These are phyloP conservation scores for Anguilla megastoma DNA, from an alignment of 2,797 vertebrate genomes.

Conservation along the genomic window DNA sequence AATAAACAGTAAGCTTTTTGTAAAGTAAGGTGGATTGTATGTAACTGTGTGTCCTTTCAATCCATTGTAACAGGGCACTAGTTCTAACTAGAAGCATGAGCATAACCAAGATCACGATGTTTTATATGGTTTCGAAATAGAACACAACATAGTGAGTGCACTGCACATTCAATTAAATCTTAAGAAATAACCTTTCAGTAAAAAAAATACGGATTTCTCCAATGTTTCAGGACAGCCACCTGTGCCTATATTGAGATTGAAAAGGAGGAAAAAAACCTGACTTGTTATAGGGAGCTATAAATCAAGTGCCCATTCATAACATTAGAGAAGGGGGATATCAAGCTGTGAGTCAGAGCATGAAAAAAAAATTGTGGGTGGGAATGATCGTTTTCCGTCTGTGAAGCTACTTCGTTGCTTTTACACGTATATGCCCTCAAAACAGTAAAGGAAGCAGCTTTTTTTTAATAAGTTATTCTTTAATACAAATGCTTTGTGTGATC, in stretches of 20 bases:
- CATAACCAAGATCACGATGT: neutral
- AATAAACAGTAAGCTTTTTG: neutral
- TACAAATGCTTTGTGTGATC: neutral
- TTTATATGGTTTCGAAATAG: neutral
- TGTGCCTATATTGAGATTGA: neutral
- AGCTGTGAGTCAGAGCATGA: neutral
- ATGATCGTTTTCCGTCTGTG: neutral
- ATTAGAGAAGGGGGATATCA: neutral
- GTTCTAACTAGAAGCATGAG: neutral
- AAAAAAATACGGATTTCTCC: neutral
- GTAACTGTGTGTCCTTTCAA: neutral
- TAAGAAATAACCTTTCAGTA: neutral
- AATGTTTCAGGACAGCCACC: neutral
- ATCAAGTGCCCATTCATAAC: conserved; percentile 2
- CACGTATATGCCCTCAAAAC: neutral
- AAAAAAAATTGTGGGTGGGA: neutral
- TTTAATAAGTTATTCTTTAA: neutral
- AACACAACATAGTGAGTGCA: neutral
- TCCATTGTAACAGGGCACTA: neutral
- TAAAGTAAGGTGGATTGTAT: neutral
- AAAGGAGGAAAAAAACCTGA: neutral
- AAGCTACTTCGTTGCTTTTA: neutral
- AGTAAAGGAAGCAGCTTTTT: neutral
- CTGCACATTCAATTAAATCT: neutral
- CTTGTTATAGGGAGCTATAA: neutral